Evolutionary conservation across 2,888 invertebrate genomes (phyloP), one percentile per base, ranked within the genome.

Genomic region (Cerastis leucographa): DNA sequence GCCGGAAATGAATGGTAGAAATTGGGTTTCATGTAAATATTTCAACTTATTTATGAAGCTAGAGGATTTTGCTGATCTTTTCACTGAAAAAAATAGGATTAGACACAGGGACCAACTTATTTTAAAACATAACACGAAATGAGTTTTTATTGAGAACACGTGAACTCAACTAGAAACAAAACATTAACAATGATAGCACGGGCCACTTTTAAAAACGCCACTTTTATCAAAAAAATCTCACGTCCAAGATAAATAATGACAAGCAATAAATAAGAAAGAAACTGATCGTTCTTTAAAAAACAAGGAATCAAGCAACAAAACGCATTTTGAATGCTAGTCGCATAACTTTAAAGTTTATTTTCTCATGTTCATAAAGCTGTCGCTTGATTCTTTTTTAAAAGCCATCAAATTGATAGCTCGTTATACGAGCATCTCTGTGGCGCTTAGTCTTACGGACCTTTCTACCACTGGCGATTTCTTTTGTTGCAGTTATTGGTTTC

Each of bases 401-500:
- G n/a, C 6, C 17, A 64, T 42, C n/a, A 80, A 79, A 80, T 80
- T 78, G 72, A 77, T 82, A 56, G 71, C 40, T 76, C 29, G 66
- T 70, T 85, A 73, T 68, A 64, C 42, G 44, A 70, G 71, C 67
- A 68, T 69, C 62, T 74, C 61, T 51, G 70, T 81, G 82, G 82
- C 81, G 87, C 83, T 89, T 86, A 86, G 76, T 77, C 80, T 69
- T 59, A 67, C 74, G 42, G 69, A 88, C 89, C 90, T 90, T 90
- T 92, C 90, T 90, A 89, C 83, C 83, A 89, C 86, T 83, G 78
- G 88, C 88, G 87, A 90, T 91, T 91, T 92, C 90, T 90, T 90
- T 90, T 89, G 89, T 89, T 87, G 88, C 90, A 89, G 89, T 89
- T 87, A 89, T 89, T 87, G 90, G 91, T 92, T 92, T 93, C 92